Conservation (phyloP, 2,888 invertebrate species). For the Nysson spinosus region DNA sequence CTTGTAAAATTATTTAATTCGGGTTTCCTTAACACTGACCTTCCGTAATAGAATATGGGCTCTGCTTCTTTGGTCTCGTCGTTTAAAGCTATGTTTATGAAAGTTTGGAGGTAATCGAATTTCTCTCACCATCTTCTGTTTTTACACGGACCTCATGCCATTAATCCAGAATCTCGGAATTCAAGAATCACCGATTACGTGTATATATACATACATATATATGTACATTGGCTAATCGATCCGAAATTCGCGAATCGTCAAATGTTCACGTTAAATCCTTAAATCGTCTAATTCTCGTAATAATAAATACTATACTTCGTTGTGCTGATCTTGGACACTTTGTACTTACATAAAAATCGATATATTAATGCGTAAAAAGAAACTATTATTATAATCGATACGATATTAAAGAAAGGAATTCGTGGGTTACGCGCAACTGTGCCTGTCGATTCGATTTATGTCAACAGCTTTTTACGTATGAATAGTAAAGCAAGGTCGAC, state of each 20-base stretch:
- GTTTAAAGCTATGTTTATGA: conserved; percentile 64
- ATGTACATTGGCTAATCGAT: too few species aligned
- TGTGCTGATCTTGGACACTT: conserved; percentile 17
- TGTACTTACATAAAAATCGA: too few species aligned
- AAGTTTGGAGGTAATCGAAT: conserved; percentile 46
- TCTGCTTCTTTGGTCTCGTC: conserved; percentile 63
- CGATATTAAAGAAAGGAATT: not conserved
- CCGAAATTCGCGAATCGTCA: too few species aligned
- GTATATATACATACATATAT: too few species aligned
- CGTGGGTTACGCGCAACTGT: not conserved
- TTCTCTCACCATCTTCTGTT: conserved; percentile 3
- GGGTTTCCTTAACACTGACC: conserved; percentile 41
- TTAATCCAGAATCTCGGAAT: conserved; percentile 5
- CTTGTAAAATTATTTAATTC: conserved; percentile 49
- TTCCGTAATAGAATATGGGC: conserved; percentile 57
- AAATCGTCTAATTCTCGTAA: too few species aligned
- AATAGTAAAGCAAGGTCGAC: not conserved
- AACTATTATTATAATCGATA: not conserved
- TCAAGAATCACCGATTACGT: not conserved
- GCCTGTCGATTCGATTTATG: not conserved
- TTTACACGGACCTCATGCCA: conserved; percentile 33
- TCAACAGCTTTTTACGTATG: not conserved
- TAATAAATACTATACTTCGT: too few species aligned
- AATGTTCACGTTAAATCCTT: too few species aligned
- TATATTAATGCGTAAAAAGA: too few species aligned